Conservation (phyloP, 2,113 vertebrate genomes). For the Blennius ocellaris region DNA sequence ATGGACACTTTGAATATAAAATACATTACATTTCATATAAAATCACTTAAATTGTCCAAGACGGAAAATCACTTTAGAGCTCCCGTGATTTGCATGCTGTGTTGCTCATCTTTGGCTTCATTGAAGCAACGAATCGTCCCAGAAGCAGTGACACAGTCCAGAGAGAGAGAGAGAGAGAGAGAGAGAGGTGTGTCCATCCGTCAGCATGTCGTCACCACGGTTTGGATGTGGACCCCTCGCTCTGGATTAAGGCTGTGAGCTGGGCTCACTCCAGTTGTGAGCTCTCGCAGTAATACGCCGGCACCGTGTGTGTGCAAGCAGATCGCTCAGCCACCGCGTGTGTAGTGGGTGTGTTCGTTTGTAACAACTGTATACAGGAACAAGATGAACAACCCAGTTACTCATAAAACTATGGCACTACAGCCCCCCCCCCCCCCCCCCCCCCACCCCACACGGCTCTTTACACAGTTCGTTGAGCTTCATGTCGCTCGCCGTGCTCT, state of each 20-base stretch:
- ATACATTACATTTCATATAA: too few species aligned
- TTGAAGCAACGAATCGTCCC: neutral
- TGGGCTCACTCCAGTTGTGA: conserved; percentile 27
- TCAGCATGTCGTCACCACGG: conserved; percentile 36
- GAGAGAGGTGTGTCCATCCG: conserved; percentile 16
- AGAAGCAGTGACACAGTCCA: neutral
- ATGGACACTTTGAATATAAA: too few species aligned
- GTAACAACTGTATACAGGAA: conserved; percentile 3
- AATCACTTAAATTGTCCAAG: too few species aligned
- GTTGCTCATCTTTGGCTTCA: neutral
- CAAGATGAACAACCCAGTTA: conserved; percentile 10
- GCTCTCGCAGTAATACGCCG: conserved; percentile 10
- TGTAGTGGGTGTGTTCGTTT: conserved; percentile 1
- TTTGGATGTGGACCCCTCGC: conserved; percentile 38
- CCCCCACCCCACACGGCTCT: too few species aligned
- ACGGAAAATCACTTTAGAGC: too few species aligned
- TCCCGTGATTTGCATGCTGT: neutral
- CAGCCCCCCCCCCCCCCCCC: too few species aligned
- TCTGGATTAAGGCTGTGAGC: conserved; percentile 53
- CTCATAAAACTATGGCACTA: conserved; percentile 5
- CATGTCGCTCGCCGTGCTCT: conserved; percentile 33
- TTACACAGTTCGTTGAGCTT: conserved; percentile 35
- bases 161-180: neutral
- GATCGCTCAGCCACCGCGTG: conserved; percentile 4
- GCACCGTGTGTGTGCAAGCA: conserved; percentile 1